Evolutionary conservation across 1,140 invertebrate species (phyloP), one percentile per base, ranked within the genome.

Genomic region (Hormaphis cornu): DNA sequence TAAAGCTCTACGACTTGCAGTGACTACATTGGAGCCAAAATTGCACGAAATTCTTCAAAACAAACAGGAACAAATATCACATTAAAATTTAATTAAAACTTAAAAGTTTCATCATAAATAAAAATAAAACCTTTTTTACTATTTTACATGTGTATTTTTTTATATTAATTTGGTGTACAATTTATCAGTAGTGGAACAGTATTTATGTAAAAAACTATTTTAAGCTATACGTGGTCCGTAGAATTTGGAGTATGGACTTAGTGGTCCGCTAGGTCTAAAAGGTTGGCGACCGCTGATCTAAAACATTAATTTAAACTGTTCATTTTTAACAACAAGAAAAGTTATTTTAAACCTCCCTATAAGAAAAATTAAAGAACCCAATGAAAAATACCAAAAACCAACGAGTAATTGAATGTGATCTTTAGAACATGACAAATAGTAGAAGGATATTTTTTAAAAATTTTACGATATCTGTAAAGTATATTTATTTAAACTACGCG

Each of bases 1-100:
- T 18, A 44, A 33, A 30, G 37, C 28, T 53, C 59, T 72, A 24
- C 24, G 71, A 10, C 37, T 71, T 44, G 37, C 54, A 50, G 44
- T 72, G 53, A 66, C 71, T 35, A 24, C 18, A 50, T 50, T 72
- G 46, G 16, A 56, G 48, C 69, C 71, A 59, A 61, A 58, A 44
- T 61, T 63, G 20, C 40, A 66, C 28, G 50, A 53, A 37, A 16
- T 70, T n/a, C 44, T 72, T 33, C 24, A 61, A 58, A 58, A 71
- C 9, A 72, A 72, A 48, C 71, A 72, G 44, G 42, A 46, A 16
- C 42, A 46, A 46, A 16, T 46, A n/a, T 46, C 42, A 8, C 42
- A 46, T 46, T 46, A 46, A 46, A n/a, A 46, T 14, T 40, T 40
- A 40, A 40, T 8, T 14, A 8, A 40, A 40, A 7, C 14, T 40